phyloP scores from a whole-genome alignment of 2,113 vertebrate genomes.

The Phoxinus phoxinus region DNA sequence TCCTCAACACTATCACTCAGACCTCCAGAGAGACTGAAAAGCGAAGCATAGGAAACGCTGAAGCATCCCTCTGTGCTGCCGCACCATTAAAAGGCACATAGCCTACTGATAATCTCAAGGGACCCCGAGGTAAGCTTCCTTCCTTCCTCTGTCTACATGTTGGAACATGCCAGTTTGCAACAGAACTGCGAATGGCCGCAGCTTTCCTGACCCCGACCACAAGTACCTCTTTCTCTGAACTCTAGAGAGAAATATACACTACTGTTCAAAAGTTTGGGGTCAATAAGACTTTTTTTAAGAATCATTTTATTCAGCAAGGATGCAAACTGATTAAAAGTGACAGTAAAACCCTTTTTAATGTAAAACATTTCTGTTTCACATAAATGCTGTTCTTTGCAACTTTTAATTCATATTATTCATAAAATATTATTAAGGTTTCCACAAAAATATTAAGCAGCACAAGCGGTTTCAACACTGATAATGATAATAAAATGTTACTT shows the following conservation, averaged over 20 bases:
- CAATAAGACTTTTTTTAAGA: neutral
- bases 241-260: neutral
- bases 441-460: neutral
- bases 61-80: conserved; percentile 9
- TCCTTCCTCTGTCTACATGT: neutral
- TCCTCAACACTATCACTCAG: neutral
- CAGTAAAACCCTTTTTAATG: neutral
- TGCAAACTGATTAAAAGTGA: no score
- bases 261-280: neutral
- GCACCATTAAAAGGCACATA: conserved; percentile 17
- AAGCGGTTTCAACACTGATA: neutral
- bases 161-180: neutral
- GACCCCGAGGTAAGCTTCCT: neutral
- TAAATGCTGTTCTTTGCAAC: neutral
- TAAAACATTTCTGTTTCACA: neutral
- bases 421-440: neutral
- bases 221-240: neutral
- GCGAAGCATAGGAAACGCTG: neutral
- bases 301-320: neutral
- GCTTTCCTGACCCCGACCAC: neutral
- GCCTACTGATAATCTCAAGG: conserved; percentile 18
- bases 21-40: conserved; percentile 8
- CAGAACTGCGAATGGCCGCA: neutral
- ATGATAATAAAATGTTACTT: neutral
- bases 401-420: neutral